phyloP scores from a whole-genome alignment of 2,888 invertebrate species.

The Nesidiocoris tenuis region DNA sequence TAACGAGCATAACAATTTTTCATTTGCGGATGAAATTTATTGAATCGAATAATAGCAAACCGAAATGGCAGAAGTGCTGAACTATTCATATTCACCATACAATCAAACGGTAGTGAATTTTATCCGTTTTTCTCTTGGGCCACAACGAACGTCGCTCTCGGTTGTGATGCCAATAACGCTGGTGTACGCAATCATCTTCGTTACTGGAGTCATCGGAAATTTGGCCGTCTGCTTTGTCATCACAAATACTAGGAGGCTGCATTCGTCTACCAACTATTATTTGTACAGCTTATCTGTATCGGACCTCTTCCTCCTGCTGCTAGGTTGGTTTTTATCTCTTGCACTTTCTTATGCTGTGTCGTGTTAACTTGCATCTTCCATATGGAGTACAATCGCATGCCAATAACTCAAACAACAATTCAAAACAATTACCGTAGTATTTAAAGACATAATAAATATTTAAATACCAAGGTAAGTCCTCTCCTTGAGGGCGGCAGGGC shows the following conservation, averaged over 20 bases:
- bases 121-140: constrained; percentile 63
- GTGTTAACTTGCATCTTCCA: background rate
- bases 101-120: constrained; percentile 55
- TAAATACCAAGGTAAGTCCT: no score
- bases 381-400: no score
- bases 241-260: constrained; percentile 75
- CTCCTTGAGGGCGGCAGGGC: no score
- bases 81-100: background rate
- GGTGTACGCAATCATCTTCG: constrained; percentile 72
- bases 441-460: no score
- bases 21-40: no score
- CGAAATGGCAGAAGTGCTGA: background rate
- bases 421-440: no score
- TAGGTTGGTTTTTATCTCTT: constrained; percentile 65
- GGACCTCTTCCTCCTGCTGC: constrained; percentile 74
- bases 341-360: background rate
- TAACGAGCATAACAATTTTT: no score
- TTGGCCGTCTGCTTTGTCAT: constrained; percentile 83
- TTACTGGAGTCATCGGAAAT: constrained; percentile 82
- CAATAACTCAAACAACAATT: no score
- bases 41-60: no score
- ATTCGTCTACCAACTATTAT: constrained; percentile 89
- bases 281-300: constrained; percentile 85
- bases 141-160: constrained; percentile 61
- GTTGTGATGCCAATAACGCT: constrained; percentile 62